Conservation (phyloP, 2,113 vertebrate genomes). For the Seriola rivoliana region DNA sequence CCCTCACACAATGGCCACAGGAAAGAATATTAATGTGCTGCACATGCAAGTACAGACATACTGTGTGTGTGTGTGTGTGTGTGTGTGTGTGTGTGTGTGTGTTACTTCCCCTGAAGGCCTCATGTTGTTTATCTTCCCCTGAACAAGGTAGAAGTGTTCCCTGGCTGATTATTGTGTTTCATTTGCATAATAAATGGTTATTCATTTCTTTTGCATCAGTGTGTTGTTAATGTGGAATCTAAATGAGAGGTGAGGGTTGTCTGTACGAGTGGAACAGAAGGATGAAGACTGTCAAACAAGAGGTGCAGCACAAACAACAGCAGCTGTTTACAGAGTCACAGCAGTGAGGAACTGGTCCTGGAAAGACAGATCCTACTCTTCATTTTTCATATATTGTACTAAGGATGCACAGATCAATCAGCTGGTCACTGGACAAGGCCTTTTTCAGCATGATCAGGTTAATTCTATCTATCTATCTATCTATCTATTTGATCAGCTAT, state of each 20-base stretch:
- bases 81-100: neutral
- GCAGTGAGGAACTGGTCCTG: neutral
- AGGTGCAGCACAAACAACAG: neutral
- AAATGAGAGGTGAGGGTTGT: conserved; percentile 31
- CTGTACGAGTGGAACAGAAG: neutral
- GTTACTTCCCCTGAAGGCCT: neutral
- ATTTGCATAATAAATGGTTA: conserved; percentile 47
- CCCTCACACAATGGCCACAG: neutral
- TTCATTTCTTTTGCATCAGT: conserved; percentile 35
- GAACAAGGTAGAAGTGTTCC: conserved; percentile 32
- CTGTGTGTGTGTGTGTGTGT: neutral
- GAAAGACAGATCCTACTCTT: too few species aligned
- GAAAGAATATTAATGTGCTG: conserved; percentile 31
- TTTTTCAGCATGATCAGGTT: too few species aligned
- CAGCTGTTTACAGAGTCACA: neutral
- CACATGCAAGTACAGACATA: neutral
- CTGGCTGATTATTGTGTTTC: conserved; percentile 30
- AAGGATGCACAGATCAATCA: too few species aligned
- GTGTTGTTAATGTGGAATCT: conserved; percentile 36
- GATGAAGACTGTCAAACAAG: conserved; percentile 3
- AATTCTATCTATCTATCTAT: too few species aligned
- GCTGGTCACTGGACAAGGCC: too few species aligned
- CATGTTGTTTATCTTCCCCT: neutral
- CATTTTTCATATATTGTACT: too few species aligned
- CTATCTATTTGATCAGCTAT: too few species aligned